Evolutionary conservation across 2,888 invertebrate genomes (phyloP), one percentile per base, ranked within the genome.

Genomic region (Alloscopus bannaensis): DNA sequence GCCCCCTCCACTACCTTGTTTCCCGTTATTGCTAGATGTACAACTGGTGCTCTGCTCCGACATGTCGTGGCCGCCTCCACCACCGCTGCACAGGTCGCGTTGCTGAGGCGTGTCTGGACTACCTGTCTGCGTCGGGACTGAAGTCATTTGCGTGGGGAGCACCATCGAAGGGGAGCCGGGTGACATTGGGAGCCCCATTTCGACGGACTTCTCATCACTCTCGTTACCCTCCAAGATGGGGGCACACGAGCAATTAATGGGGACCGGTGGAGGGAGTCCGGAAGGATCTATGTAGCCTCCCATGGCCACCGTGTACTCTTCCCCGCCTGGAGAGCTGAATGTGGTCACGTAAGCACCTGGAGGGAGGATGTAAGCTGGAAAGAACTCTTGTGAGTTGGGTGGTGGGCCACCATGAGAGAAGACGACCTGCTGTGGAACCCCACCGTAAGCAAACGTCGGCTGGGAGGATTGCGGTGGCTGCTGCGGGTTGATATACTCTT

Each of bases 131-230:
- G 73, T 71, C 3, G 79, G 79, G 20, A 79, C 79, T 66, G 80
- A 69, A 20, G 83, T 75, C 75, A 81, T 81, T 31, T 82, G 75
- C 28, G 89, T 88, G 75, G 90, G 88, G 86, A 87, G 87, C 4
- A 45, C 40, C 2, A 70, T 62, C 20, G 60, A 45, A 11, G 76
- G 62, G 40, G 73, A 73, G 22, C 57, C 3, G n/a, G 70, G 42
- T 11, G 80, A 52, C 26, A 64, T 24, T 1, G 69, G 36, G 62
- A 73, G 13, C 8, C 57, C 47, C 18, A 62, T 60, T 13, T 78
- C 77, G n/a, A n/a, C n/a, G 4, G 62, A 29, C 29, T 77, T 69
- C 55, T 83, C 81, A 20, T 81, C 81, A 28, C 62, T 65, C 52
- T 83, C 83, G 29, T 80, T 83, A 0, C 78, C 83, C 40, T 83